A percentile compares a stretch with the other conserved stretches of the same genome.
Evolutionary conservation across 2,797 vertebrate genomes (phyloP).

Genomic region (Mormyrus proboscirostris): DNA sequence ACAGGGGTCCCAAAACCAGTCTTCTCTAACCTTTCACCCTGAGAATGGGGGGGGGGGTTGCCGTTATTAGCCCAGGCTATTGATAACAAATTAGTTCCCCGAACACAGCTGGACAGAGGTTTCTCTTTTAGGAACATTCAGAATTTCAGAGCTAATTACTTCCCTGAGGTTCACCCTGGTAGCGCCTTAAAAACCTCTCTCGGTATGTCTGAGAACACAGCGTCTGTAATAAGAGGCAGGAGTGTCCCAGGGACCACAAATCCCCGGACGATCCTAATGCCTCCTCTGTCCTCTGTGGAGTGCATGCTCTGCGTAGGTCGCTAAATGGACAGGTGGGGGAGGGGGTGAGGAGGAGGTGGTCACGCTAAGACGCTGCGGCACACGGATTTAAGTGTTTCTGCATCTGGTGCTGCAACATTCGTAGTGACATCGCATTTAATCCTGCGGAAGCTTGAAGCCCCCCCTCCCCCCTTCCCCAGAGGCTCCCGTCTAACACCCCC

Average conservation of each 20-base stretch:
- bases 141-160: constrained; percentile 20
- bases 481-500: background rate
- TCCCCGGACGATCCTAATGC: constrained; percentile 1
- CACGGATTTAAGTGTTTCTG: background rate
- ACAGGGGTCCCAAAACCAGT: constrained; percentile 21
- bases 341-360: background rate
- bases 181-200: constrained; percentile 19
- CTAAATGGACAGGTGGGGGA: background rate
- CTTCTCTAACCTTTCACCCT: constrained; percentile 37
- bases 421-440: background rate
- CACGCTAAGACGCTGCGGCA: background rate
- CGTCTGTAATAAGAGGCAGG: background rate
- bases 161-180: constrained; percentile 23
- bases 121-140: constrained; percentile 28
- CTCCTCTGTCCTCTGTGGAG: constrained; percentile 2
- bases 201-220: background rate
- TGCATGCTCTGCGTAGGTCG: background rate
- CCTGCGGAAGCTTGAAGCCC: background rate
- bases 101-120: constrained; percentile 36
- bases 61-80: constrained; percentile 41
- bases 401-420: constrained; percentile 2
- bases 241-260: constrained; percentile 5
- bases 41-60: constrained; percentile 19
- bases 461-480: constrained; percentile 8
- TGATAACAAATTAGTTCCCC: constrained; percentile 42